A percentile compares a stretch with the other conserved stretches of the same genome.
Conservation (phyloP, 1,140 invertebrate species). For the Apolygus lucorum region DNA sequence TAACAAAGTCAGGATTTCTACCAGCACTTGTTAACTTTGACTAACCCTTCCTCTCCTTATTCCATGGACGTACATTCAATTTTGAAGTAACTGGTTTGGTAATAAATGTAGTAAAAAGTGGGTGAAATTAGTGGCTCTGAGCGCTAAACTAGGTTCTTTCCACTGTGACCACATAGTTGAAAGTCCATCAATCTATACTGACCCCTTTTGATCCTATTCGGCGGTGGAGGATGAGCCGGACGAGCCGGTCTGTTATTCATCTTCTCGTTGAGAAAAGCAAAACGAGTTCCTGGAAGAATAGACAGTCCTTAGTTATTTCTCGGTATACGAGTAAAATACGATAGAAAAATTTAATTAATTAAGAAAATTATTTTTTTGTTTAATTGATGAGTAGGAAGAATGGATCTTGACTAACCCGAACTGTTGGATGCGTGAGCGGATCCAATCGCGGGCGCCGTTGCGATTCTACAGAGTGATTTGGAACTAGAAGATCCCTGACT, state of each 20-base stretch:
- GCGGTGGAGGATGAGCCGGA: constrained; percentile 28
- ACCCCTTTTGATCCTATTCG: constrained; percentile 31
- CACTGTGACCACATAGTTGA: too few relatives aligned
- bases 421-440: not conserved
- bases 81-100: too few relatives aligned
- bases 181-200: too few relatives aligned
- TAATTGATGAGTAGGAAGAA: not conserved
- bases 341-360: not conserved
- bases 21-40: too few relatives aligned
- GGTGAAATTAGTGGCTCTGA: too few relatives aligned
- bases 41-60: too few relatives aligned
- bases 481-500: constrained; percentile 30
- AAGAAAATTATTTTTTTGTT: not conserved
- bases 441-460: constrained; percentile 25
- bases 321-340: not conserved
- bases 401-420: constrained; percentile 14
- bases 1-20: too few relatives aligned
- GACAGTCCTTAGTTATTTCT: not conserved
- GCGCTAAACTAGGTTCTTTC: too few relatives aligned
- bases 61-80: too few relatives aligned
- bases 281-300: constrained; percentile 19
- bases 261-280: constrained; percentile 29
- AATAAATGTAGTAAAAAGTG: too few relatives aligned
- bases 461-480: constrained; percentile 28
- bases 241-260: constrained; percentile 26